Conservation (phyloP, 1,140 invertebrate species). For the Cydia splendana region DNA sequence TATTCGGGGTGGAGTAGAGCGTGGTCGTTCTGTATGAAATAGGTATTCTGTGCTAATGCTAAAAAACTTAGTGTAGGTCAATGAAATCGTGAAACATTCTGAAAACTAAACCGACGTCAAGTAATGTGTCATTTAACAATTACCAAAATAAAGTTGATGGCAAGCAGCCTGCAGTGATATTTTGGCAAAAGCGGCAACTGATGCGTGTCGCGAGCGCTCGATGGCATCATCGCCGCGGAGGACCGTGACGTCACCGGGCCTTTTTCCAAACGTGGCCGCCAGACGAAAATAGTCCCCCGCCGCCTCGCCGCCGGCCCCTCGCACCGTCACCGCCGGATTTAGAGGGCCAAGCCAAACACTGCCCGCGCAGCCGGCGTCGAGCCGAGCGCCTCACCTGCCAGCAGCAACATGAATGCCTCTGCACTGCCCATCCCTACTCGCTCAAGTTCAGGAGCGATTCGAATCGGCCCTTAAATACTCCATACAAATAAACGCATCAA, state of each 20-base stretch:
- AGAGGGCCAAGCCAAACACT: slow-evolving; percentile 53
- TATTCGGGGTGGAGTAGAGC: too few species aligned
- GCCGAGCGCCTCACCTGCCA: slow-evolving; percentile 39
- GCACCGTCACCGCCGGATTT: slow-evolving; percentile 75
- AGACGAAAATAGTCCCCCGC: slow-evolving; percentile 76
- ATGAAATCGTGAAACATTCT: neutral
- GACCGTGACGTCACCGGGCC: slow-evolving; percentile 76
- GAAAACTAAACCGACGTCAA: slow-evolving; percentile 26
- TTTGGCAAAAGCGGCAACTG: slow-evolving; percentile 69
- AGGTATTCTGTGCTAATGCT: too few species aligned
- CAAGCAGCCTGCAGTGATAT: slow-evolving; percentile 67
- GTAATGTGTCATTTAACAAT: slow-evolving; percentile 54
- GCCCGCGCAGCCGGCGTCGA: slow-evolving; percentile 37
- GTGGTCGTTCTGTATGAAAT: too few species aligned
- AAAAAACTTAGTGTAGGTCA: neutral
- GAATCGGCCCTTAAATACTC: too few species aligned
- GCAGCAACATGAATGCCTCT: slow-evolving; percentile 29
- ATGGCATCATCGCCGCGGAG: slow-evolving; percentile 77
- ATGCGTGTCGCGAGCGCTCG: slow-evolving; percentile 71
- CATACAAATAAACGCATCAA: too few species aligned
- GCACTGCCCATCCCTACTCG: neutral
- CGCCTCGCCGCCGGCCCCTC: slow-evolving; percentile 66
- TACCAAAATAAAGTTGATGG: slow-evolving; percentile 76
- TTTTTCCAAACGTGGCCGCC: slow-evolving; percentile 79
- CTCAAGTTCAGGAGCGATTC: too few species aligned